These are phyloP conservation scores for Callipepla californica DNA, from an alignment of 2,113 vertebrate genomes.

Conservation along the genomic window DNA sequence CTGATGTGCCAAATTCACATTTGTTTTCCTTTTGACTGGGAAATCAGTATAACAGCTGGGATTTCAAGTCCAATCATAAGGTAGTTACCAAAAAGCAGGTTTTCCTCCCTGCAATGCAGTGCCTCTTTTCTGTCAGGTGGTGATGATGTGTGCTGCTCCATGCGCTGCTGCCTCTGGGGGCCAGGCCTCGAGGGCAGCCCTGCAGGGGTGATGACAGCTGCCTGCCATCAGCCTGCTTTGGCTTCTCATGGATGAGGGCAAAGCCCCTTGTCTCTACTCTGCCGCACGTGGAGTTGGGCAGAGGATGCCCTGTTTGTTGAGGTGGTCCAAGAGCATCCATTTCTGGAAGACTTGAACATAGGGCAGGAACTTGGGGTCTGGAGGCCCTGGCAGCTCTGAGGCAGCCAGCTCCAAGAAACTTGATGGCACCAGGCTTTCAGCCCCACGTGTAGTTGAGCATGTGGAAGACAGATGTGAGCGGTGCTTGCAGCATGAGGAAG, in stretches of 20 bases:
- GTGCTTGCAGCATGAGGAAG: accelerated
- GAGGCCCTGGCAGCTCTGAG: neutral
- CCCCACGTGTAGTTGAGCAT: accelerated
- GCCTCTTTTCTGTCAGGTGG: neutral
- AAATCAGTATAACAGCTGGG: neutral
- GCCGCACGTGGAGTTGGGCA: accelerated
- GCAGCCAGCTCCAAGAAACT: neutral
- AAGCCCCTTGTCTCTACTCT: neutral
- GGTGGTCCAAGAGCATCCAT: neutral
- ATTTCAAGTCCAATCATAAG: neutral
- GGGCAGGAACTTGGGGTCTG: neutral
- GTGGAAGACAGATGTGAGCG: accelerated
- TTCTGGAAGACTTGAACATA: accelerated
- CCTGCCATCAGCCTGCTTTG: too few relatives aligned
- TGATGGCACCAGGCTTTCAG: neutral
- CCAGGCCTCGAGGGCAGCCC: neutral
- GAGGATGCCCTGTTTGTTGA: neutral
- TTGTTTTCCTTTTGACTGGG: neutral
- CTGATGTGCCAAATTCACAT: neutral
- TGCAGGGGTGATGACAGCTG: too few relatives aligned
- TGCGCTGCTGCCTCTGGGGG: neutral
- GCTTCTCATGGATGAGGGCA: neutral
- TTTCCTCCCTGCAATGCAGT: neutral
- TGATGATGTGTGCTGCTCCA: neutral
- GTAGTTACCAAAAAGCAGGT: neutral